These are phyloP conservation scores for Drosophila maculinotata DNA, from an alignment of 2,888 invertebrate species.

Conservation along the genomic window DNA sequence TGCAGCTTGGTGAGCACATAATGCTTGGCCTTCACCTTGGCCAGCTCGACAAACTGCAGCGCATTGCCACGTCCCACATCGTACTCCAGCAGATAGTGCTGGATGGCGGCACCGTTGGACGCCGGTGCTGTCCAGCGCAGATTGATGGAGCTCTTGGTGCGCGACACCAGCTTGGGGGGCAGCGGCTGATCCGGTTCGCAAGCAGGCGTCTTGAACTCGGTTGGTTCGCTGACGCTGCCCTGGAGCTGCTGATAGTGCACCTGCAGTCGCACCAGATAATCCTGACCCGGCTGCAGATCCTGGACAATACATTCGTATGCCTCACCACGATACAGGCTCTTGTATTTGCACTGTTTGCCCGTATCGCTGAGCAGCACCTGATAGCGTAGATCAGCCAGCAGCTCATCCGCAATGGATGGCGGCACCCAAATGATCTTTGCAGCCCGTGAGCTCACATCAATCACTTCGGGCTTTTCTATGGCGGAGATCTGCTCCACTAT, in stretches of 20 bases:
- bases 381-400: constrained; percentile 87
- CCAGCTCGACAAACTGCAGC: constrained; percentile 90
- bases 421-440: constrained; percentile 94
- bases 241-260: constrained; percentile 90
- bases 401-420: constrained; percentile 84
- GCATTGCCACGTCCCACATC: constrained; percentile 88
- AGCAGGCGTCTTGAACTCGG: constrained; percentile 91
- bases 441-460: constrained; percentile 92
- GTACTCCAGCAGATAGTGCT: constrained; percentile 91
- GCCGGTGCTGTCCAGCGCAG: constrained; percentile 90
- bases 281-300: constrained; percentile 94
- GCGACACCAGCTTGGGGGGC: constrained; percentile 90
- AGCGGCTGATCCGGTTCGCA: constrained; percentile 92
- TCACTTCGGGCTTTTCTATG: constrained; percentile 91
- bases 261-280: constrained; percentile 93
- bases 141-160: constrained; percentile 90
- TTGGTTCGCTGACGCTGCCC: constrained; percentile 91
- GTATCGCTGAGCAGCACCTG: constrained; percentile 93
- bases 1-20: constrained; percentile 91
- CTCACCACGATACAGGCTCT: constrained; percentile 92
- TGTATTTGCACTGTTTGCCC: constrained; percentile 92
- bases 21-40: constrained; percentile 90
- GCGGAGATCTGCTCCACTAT: constrained; percentile 90
- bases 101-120: constrained; percentile 93
- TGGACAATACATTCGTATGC: constrained; percentile 92